Percentiles rank a stretch among this genome's conserved stretches.
Evolutionary conservation across 2,888 invertebrate genomes (phyloP).

Genomic region (Stegophylla sp.): DNA sequence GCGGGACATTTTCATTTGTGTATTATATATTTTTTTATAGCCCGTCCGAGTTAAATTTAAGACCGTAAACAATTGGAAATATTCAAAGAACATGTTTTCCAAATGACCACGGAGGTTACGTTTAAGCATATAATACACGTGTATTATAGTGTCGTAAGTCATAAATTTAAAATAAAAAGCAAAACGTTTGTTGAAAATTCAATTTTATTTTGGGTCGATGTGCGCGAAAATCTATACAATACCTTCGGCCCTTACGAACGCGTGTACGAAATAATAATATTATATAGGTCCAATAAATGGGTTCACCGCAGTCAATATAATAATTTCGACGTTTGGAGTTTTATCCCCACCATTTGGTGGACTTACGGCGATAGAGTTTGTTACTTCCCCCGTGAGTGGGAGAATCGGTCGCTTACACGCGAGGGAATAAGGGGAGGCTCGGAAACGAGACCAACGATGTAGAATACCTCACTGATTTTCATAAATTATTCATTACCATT

Average conservation of each 20-base stretch:
- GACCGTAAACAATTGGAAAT: constrained; percentile 31
- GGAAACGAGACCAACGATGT: no score
- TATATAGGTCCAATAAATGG: background rate
- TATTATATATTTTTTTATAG: constrained; percentile 17
- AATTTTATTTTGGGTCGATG: background rate
- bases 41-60: constrained; percentile 9
- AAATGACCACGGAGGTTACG: background rate
- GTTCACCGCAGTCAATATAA: background rate
- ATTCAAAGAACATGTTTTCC: constrained; percentile 9
- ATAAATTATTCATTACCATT: no score
- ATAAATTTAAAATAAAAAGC: constrained; percentile 20
- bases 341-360: background rate
- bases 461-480: no score
- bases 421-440: no score
- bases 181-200: background rate
- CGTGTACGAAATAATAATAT: no score
- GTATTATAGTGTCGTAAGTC: constrained; percentile 7
- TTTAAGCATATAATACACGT: background rate
- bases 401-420: background rate
- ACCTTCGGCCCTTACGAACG: no score
- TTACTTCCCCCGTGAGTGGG: background rate
- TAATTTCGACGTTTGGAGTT: background rate
- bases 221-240: background rate
- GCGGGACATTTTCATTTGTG: background rate
- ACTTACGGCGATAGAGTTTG: background rate